Percentiles rank a stretch among this genome's conserved stretches.
phyloP scores from a whole-genome alignment of 2,113 vertebrate species.

The Strix aluco region DNA sequence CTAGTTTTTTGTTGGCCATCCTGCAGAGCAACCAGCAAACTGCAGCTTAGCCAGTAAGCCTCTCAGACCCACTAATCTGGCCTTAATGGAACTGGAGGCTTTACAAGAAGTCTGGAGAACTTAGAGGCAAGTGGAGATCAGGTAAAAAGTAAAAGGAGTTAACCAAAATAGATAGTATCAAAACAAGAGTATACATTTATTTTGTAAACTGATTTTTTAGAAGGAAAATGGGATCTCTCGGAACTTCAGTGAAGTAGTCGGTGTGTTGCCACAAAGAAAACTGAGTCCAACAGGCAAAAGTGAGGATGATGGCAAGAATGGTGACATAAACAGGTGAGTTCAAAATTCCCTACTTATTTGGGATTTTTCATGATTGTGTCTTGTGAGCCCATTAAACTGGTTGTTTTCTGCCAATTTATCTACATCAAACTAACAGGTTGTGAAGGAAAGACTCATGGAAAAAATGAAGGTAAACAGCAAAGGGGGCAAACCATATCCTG shows the following conservation, averaged over 20 bases:
- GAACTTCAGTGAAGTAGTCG: not conserved
- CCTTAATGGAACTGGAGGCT: not conserved
- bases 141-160: not conserved
- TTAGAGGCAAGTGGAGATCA: not conserved
- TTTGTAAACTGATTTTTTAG: not conserved
- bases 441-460: not conserved
- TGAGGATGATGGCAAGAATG: not conserved
- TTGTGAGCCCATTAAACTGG: not conserved
- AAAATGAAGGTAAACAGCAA: not conserved
- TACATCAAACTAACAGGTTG: not conserved
- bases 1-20: not conserved
- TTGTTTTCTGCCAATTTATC: not conserved
- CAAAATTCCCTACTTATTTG: not conserved
- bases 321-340: not conserved
- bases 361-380: not conserved
- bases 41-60: not conserved
- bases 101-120: not conserved
- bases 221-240: not conserved
- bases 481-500: fast-evolving
- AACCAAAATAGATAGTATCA: not conserved
- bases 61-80: not conserved
- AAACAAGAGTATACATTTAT: not conserved
- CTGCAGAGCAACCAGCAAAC: not conserved
- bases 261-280: not conserved
- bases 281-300: not conserved